These are phyloP conservation scores for Lutjanus campechanus DNA, from an alignment of 2,797 vertebrate species.

Conservation along the genomic window DNA sequence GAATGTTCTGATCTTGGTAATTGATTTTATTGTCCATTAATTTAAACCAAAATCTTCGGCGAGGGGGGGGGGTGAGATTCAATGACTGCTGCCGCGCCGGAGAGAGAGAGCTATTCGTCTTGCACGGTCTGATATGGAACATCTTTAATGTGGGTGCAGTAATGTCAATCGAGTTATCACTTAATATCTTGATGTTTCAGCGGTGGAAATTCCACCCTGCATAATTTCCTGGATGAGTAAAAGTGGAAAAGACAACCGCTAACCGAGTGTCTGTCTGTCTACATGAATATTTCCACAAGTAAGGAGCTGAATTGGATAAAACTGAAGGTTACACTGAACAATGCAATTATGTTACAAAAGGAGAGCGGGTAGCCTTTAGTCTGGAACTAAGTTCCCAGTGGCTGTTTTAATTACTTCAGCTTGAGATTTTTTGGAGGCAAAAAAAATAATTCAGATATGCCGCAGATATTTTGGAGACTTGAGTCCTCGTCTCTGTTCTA, in stretches of 20 bases:
- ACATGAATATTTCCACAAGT: slow-evolving; percentile 14
- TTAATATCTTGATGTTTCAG: slow-evolving; percentile 34
- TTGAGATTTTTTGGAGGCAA: slow-evolving; percentile 15
- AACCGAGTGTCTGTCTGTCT: slow-evolving; percentile 18
- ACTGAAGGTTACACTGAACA: slow-evolving; percentile 15
- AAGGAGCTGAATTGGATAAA: neutral
- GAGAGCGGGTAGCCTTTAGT: slow-evolving; percentile 5
- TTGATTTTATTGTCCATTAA: slow-evolving; percentile 84
- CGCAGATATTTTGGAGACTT: slow-evolving; percentile 24
- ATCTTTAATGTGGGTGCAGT: slow-evolving; percentile 52
- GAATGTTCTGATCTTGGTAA: slow-evolving; percentile 79
- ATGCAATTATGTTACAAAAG: slow-evolving; percentile 33
- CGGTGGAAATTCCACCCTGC: slow-evolving; percentile 7
- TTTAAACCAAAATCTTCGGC: slow-evolving; percentile 71
- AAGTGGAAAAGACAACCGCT: slow-evolving; percentile 20
- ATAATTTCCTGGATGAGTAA: slow-evolving; percentile 26
- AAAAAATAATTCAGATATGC: slow-evolving; percentile 26
- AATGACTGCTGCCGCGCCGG: slow-evolving; percentile 35
- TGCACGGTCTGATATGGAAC: slow-evolving; percentile 36
- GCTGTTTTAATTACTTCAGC: slow-evolving; percentile 13
- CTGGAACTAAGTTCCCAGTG: neutral
- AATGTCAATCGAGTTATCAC: slow-evolving; percentile 44
- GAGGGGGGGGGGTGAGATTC: slow-evolving; percentile 20
- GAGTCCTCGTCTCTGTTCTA: slow-evolving; percentile 16
- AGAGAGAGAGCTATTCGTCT: slow-evolving; percentile 57